phyloP scores from a whole-genome alignment of 2,113 vertebrate genomes.

The Cygnus buccinator region DNA sequence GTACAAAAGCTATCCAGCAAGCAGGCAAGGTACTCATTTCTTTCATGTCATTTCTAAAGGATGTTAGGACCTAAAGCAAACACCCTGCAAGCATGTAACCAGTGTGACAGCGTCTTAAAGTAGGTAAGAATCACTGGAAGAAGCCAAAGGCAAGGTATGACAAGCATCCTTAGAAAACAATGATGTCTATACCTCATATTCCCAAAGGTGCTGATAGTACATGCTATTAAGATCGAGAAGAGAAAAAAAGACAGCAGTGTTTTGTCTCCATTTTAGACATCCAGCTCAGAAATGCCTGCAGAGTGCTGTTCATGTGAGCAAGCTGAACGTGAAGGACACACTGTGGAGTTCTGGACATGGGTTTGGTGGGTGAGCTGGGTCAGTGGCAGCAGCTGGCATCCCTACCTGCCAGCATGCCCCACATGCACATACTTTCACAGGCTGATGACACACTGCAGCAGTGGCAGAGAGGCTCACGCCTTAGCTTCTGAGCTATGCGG shows the following conservation, averaged over 20 bases:
- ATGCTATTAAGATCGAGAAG: not conserved
- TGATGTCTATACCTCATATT: not conserved
- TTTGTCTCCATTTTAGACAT: not conserved
- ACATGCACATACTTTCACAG: not conserved
- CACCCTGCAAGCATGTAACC: not conserved
- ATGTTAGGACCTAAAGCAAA: not conserved
- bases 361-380: not conserved
- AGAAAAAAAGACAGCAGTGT: not conserved
- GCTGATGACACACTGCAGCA: not conserved
- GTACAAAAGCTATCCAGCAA: not conserved
- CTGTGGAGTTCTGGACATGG: no score
- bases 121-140: not conserved
- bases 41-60: not conserved
- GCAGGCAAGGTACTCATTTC: not conserved
- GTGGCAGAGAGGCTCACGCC: not conserved
- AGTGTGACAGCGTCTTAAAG: not conserved
- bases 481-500: rapidly evolving
- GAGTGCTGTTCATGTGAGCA: not conserved
- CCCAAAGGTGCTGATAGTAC: not conserved
- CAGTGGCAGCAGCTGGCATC: not conserved
- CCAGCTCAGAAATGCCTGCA: not conserved
- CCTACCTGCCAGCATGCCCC: not conserved
- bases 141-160: not conserved
- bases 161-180: not conserved
- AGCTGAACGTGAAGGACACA: not conserved